Evolutionary conservation across 2,888 invertebrate genomes (phyloP), one percentile per base, ranked within the genome.

Genomic region (Chalcosyrphus nemorum): DNA sequence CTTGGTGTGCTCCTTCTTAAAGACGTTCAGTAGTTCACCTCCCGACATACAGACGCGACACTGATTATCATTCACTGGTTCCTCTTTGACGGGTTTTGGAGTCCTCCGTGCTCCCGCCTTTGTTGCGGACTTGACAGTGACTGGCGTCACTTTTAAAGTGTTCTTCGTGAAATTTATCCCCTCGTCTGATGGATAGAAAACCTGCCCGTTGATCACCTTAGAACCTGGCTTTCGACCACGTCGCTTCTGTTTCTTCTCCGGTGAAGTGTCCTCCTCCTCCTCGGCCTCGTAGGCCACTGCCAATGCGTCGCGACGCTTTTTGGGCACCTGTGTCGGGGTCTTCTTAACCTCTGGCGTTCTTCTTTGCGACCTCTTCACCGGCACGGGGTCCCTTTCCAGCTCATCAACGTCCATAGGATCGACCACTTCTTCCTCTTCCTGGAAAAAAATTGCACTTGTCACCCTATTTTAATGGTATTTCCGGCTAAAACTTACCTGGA

Each of bases 21-120:
- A 92, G 6, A 92, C 89, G 63, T 89, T 89, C 32, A 89, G 87
- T 29, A 92, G 86, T 76, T 89, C 88, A 0, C 88, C 88, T 35
- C 88, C 89, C 9, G 88, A 86, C 24, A 89, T 89, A 80, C 92
- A 92, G 2, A 92, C 89, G 1, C 92, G 90, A 63, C 92, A 92
- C 63, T 91, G 91, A 32, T 89, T 88, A 65, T 90, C 90, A 59
- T 91, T 89, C 0, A 77, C 78, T 35, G 88, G 88, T 29, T 84
- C 74, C 0, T 86, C 76, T 32, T 88, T 87, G 3, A 84, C 68
- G 3, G 24, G 24, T 43, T 27, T 50, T 4, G 32, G 57, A 13
- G 45, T 32, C 75, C 4, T 24, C 24, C 24, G 3, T n/a, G n/a
- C n/a, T n/a, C n/a, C n/a, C n/a, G n/a, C n/a, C n/a, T n/a, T n/a